Conservation (phyloP, 2,888 invertebrate species). For the Noctua janthe region DNA sequence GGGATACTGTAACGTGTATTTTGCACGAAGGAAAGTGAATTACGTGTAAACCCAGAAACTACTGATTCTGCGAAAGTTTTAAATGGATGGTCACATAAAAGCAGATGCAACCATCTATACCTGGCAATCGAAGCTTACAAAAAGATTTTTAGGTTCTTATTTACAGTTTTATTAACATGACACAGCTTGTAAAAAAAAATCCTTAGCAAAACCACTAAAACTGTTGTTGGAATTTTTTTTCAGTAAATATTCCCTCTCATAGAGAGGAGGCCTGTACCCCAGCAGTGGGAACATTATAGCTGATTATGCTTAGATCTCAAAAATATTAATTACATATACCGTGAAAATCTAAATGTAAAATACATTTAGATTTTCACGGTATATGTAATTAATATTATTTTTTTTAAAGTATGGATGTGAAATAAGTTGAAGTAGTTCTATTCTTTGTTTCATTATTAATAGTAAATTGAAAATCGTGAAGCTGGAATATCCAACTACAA, state of each 20-base stretch:
- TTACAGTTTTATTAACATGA: not conserved
- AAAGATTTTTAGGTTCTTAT: not conserved
- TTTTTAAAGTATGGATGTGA: not conserved
- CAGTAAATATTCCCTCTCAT: too few relatives aligned
- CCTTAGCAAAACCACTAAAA: not conserved
- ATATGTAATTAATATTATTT: too few relatives aligned
- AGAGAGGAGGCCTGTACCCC: too few relatives aligned
- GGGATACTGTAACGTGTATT: constrained; percentile 1
- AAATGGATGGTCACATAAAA: not conserved
- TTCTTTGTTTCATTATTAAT: not conserved
- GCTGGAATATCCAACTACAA: constrained; percentile 11
- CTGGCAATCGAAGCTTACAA: not conserved
- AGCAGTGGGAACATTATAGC: too few relatives aligned
- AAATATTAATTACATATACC: not conserved
- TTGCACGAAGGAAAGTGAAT: constrained; percentile 14
- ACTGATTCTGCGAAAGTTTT: not conserved
- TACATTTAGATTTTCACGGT: too few relatives aligned
- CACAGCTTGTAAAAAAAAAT: not conserved
- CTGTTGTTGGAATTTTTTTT: not conserved
- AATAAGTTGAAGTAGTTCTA: not conserved
- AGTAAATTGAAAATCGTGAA: constrained; percentile 17
- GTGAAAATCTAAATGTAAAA: not conserved
- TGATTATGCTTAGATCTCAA: too few relatives aligned
- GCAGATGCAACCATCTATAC: not conserved
- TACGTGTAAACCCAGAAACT: not conserved